Evolutionary conservation across 2,113 vertebrate species (phyloP).

Genomic region (Hippolais icterina): DNA sequence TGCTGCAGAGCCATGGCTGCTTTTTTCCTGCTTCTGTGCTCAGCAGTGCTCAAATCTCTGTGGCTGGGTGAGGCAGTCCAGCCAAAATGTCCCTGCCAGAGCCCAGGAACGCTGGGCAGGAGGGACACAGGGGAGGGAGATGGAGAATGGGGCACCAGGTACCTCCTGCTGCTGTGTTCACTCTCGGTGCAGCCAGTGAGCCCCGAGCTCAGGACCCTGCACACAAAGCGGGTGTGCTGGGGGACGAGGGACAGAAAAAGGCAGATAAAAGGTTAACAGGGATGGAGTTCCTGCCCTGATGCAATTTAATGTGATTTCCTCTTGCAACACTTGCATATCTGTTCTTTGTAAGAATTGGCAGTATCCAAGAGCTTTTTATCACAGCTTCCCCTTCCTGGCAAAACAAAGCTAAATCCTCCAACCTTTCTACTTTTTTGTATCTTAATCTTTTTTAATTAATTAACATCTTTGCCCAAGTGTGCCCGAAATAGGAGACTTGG

Average conservation of each 20-base stretch:
- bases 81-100: background rate
- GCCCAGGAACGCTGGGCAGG: background rate
- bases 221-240: background rate
- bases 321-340: background rate
- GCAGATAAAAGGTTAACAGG: background rate
- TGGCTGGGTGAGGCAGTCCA: background rate
- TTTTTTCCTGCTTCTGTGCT: background rate
- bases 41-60: background rate
- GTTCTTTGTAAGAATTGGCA: background rate
- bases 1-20: fast-evolving
- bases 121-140: background rate
- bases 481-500: background rate
- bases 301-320: slow-evolving; percentile 34
- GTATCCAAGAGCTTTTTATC: background rate
- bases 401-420: background rate
- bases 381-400: slow-evolving; percentile 18
- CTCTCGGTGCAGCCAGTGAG: background rate
- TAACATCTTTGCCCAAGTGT: background rate
- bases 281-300: background rate
- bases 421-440: background rate
- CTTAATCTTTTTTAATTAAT: slow-evolving; percentile 13
- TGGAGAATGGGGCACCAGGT: background rate
- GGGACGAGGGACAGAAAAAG: background rate
- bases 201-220: background rate
- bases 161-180: background rate